Evolutionary conservation across 2,797 vertebrate genomes (phyloP).

Genomic region (Anableps anableps): DNA sequence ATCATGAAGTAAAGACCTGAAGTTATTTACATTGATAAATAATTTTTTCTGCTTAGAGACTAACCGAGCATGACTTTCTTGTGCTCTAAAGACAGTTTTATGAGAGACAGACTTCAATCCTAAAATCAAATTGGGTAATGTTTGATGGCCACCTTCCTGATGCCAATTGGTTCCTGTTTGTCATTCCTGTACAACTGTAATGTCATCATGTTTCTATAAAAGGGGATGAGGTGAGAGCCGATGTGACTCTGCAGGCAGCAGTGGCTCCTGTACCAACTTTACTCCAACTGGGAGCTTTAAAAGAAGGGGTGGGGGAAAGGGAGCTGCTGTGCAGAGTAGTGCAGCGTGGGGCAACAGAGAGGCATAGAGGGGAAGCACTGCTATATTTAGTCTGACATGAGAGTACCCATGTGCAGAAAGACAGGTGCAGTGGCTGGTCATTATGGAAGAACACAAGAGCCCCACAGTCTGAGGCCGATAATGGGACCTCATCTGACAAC

Average conservation of each 20-base stretch:
- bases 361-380: conserved; percentile 46
- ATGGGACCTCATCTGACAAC: conserved; percentile 75
- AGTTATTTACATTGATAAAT: background rate
- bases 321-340: conserved; percentile 31
- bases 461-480: conserved; percentile 68
- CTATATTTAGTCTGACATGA: conserved; percentile 83
- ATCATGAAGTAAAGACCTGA: background rate
- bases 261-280: conserved; percentile 31
- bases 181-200: conserved; percentile 68
- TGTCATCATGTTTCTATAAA: conserved; percentile 77
- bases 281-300: conserved; percentile 49
- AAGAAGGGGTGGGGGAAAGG: conserved; percentile 14
- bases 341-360: conserved; percentile 52
- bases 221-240: conserved; percentile 52
- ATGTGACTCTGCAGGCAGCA: conserved; percentile 42
- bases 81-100: conserved; percentile 46
- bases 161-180: conserved; percentile 68
- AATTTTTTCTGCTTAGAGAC: conserved; percentile 1
- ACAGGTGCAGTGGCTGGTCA: conserved; percentile 81
- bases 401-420: conserved; percentile 73
- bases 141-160: conserved; percentile 51
- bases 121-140: conserved; percentile 53
- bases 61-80: conserved; percentile 11
- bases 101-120: conserved; percentile 33
- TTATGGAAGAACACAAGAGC: conserved; percentile 79